Evolutionary conservation across 2,888 invertebrate species (phyloP), one percentile per base, ranked within the genome.

Genomic region (Eustalomyia histrio): DNA sequence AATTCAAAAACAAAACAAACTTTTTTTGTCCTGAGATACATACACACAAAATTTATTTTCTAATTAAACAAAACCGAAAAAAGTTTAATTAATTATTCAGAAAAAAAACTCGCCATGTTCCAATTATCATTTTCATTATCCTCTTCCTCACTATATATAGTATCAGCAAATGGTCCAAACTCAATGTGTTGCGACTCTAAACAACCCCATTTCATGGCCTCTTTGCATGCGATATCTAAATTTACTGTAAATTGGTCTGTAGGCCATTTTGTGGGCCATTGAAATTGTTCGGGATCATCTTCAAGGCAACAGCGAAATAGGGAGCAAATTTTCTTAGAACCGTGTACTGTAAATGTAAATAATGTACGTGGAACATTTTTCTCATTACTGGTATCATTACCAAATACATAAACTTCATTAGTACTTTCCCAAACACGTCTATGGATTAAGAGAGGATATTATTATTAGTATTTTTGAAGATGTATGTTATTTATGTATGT

Each of bases 191-290:
- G 85, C 2, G 85, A 82, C 50, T 84, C 85, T n/a, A 83, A 85
- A 76, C 87, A 87, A 17, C 87, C 87, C 87, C 87, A 87, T 79
- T 86, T 87, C 53, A 83, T 80, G 9, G 87, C 86, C 72, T 86
- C 86, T 24, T 83, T 85, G 65, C 87, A 87, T 0, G 72, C 68
- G 14, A 88, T 85, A 71, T 85, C 83, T 53, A 87, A 80, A 29
- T 82, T 83, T 7, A 87, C 83, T 2, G 84, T 82, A 76, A 88
- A 88, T 18, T 82, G 87, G 52, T 83, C 84, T 21, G 12, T 76
- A 4, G 84, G 86, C 76, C 86, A 85, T 21, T 83, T 83, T 0
- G 64, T 3, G 21, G 83, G 84, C 83, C 85, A 83, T 47, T 61
- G 35, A 76, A 84, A 83, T 58, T 72, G 17, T 5, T 84, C 57